Base-by-base conservation (phyloP, 2,888 invertebrate genomes). In the Stenolophus ochropezus region DNA sequence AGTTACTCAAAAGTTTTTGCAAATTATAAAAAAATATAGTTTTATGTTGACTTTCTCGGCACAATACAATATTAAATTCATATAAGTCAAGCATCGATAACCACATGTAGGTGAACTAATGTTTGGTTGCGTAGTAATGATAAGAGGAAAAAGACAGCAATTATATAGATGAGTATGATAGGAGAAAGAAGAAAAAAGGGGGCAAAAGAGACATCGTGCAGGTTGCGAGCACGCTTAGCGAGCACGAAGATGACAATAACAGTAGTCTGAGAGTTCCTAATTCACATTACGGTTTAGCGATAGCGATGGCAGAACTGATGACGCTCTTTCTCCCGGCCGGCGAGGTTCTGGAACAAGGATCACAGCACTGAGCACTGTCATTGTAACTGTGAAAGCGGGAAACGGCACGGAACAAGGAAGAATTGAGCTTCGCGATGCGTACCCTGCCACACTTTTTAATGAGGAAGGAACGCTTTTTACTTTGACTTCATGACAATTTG, bases 321-420 rank as follows among this genome's bases (percentile, higher is more conserved):
- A 61, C 61, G 61, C 56, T 56, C 56, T 56, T 56, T 61, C 61
- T 61, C 71, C 65, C 14, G 65, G 21, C 6, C 23, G 21, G 65
- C 16, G 27, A 65, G 18, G 58, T 77, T 77, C 77, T 77, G 78
- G 78, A 65, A 69, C 65, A n/a, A 16, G 65, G 65, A 65, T 49
- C 78, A 65, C 65, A 78, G 65, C 33, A 42, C n/a, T 18, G 18
- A 27, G 33, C 65, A 20, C 69, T 79, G 79, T 69, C 65, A 69
- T 79, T 71, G 78, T 51, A 78, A 78, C 78, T 69, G 79, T 69
- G 79, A 69, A 69, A 79, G 79, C 53, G 53, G 51, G 47, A 61
- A 51, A 79, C 69, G 49, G 49, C 53, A 71, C 79, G 71, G 71
- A 79, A 79, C 69, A 27, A 69, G 78, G 69, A 71, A 71, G 51